These are phyloP conservation scores for Lepidurus couesii DNA, from an alignment of 1,140 invertebrate species.

Conservation along the genomic window DNA sequence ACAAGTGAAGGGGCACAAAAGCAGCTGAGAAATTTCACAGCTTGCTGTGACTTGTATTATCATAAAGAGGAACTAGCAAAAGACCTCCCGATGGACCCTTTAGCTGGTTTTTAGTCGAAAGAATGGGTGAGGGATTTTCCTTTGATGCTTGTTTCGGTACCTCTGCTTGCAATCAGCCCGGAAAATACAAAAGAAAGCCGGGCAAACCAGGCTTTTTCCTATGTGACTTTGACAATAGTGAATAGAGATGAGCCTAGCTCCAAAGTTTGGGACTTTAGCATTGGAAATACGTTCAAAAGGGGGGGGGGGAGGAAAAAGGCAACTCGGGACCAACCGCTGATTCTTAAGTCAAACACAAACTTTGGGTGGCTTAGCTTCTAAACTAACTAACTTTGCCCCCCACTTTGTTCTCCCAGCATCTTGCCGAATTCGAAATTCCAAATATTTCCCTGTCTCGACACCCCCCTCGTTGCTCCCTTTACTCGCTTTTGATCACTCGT, in stretches of 20 bases:
- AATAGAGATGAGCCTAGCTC: neutral
- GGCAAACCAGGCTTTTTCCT: neutral
- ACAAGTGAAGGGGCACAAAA: neutral
- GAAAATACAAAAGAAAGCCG: neutral
- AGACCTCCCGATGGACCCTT: neutral
- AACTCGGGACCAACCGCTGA: neutral
- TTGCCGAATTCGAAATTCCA: neutral
- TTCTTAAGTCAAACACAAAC: constrained; percentile 16
- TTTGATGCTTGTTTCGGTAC: neutral
- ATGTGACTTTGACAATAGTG: neutral
- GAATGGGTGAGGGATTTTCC: neutral
- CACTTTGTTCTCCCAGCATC: constrained; percentile 14
- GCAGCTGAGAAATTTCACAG: neutral
- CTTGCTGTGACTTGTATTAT: neutral
- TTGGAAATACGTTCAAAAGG: neutral
- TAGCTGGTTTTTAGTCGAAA: neutral
- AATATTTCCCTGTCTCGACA: neutral
- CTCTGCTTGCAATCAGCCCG: neutral
- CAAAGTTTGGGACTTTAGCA: neutral
- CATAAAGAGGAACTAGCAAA: neutral
- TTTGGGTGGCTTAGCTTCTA: neutral
- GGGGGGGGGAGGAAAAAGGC: neutral
- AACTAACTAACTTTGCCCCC: neutral
- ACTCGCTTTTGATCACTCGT: neutral
- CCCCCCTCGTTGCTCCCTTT: neutral